Evolutionary conservation across 2,797 vertebrate species (phyloP), one percentile per base, ranked within the genome.

Genomic region (Notolabrus celidotus): DNA sequence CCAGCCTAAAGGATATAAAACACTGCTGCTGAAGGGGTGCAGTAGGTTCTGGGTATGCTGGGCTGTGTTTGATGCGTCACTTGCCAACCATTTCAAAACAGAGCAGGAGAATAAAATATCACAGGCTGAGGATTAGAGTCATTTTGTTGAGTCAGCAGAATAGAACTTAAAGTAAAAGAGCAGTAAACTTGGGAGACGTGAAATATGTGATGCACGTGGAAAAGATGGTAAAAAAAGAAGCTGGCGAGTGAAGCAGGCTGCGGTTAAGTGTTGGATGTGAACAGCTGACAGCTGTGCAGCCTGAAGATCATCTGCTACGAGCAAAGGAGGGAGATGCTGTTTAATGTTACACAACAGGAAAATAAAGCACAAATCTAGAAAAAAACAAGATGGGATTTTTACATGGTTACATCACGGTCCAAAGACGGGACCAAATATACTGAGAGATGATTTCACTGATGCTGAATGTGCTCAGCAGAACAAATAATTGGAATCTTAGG

Each of bases 61-160:
- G 16, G 23, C 23, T 11, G 47, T 39, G 3, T 73, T 27, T 53
- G 47, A 71, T 47, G 65, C 1, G 9, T 76, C 43, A 63, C 38
- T 52, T 54, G 36, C 60, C 63, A 61, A 33, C 51, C 0, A 22
- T 56, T 47, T 71, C 38, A 61, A 80, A 72, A 76, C 67, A 80
- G 34, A 52, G 15, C 52, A 51, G 36, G 11, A 22, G 39, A 77
- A 61, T 51, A 66, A 58, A 79, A 75, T 65, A 58, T 31, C 22
- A 1, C 3, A 29, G 51, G 38, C 58, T 20, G 22, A 46, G n/a
- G 29, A 46, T 49, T 25, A 12, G 47, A 60, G 51, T 42, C 1
- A 2, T 22, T 16, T 38, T 2, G 29, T 47, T 73, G 57, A 84
- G 45, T 85, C 71, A 72, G 78, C 58, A 51, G n/a, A 58, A 25